Base-by-base conservation (phyloP, 2,113 vertebrate species). In the Heteronetta atricapilla region DNA sequence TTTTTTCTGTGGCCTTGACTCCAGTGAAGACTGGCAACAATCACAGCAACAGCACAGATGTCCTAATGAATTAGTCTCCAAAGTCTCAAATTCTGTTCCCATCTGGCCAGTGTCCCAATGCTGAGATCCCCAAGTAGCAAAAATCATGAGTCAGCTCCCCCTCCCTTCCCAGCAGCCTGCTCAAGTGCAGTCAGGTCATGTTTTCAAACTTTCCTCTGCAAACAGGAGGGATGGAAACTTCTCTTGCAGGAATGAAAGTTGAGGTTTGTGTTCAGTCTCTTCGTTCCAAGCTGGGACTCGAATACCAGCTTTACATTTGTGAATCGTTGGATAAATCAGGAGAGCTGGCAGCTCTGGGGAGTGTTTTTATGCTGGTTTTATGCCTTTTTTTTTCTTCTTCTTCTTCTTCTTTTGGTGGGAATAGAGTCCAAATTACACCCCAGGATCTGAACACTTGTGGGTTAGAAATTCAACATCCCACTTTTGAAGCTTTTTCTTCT, bases 161-260 rank as follows among this genome's bases (percentile, higher is more conserved):
- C 56, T 90, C 23, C 40, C 34, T 84, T 86, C 81, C 48, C 66
- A 92, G 58, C 53, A 90, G 73, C 73, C 55, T 84, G 77, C 66
- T 90, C 2, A 7, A 96, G 77, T 73, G 74, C 83, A 87, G 77
- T 93, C 86, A 90, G 86, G 88, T 90, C 83, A 82, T 92, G 90
- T 89, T 96, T 96, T 93, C 90, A 95, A 93, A 94, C 73, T 90
- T 94, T 95, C 60, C 69, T 93, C 69, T 81, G 53, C 80, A 96
- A 92, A 88, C 66, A 84, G 44, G 77, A 94, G 86, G 69, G 25
- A 90, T 76, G 77, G 93, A 96, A 93, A 96, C 62, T 93, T 94
- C 80, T 88, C 7, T 55, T 95, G 38, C 31, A 95, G 90, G 88
- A 96, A 95, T 88, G 88, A 94, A 90, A 79, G 69, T 50, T 92